A percentile compares a stretch with the other conserved stretches of the same genome.
These are phyloP conservation scores for Nephrotoma guestfalica DNA, from an alignment of 2,888 invertebrate genomes.

Conservation along the genomic window DNA sequence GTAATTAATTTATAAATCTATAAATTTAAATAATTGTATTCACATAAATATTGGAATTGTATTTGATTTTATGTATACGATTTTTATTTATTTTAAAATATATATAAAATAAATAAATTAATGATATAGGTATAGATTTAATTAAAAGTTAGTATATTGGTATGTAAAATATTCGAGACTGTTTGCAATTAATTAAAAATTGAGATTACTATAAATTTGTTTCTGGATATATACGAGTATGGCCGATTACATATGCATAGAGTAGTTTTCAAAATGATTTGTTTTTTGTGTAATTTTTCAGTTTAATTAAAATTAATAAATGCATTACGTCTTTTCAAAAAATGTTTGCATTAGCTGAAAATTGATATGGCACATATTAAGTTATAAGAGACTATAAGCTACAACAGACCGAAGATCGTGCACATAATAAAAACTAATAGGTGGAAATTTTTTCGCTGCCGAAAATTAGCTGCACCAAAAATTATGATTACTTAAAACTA, in stretches of 20 bases:
- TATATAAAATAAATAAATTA: neutral
- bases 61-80: neutral
- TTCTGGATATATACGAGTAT: neutral
- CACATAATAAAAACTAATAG: neutral
- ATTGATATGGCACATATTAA: neutral
- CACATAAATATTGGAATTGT: neutral
- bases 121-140: neutral
- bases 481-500: neutral
- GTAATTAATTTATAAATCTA: neutral
- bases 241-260: neutral
- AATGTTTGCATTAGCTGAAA: neutral
- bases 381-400: neutral
- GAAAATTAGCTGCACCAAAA: neutral
- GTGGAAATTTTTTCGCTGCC: neutral
- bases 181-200: neutral
- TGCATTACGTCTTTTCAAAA: neutral
- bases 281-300: neutral
- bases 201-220: neutral
- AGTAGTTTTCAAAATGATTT: neutral
- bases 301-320: neutral
- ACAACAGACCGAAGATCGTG: neutral
- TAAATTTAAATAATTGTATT: neutral
- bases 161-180: neutral
- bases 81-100: neutral
- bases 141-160: neutral